Percentiles rank a stretch among this genome's conserved stretches.
Conservation (phyloP, 2,888 invertebrate genomes). For the Eledona agricola region DNA sequence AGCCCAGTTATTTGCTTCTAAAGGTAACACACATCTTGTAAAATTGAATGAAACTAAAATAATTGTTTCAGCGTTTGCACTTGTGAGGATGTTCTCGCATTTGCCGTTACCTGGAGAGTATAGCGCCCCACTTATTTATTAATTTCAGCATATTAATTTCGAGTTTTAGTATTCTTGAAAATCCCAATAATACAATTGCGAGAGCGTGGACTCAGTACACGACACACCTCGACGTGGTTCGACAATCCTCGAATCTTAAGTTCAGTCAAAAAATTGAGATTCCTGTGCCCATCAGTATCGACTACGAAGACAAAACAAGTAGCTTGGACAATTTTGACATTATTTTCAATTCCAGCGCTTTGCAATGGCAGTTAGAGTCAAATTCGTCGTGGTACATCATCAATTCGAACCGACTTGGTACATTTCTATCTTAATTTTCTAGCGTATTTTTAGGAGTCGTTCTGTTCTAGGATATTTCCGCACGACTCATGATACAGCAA, state of each 20-base stretch:
- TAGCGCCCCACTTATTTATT: conserved; percentile 1
- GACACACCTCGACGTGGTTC: not conserved
- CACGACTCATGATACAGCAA: conserved; percentile 67
- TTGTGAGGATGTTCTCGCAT: conserved; percentile 7
- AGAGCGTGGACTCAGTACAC: conserved; percentile 2
- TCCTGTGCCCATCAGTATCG: conserved; percentile 11
- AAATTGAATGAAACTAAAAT: not conserved
- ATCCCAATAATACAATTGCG: not conserved
- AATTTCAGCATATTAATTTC: not conserved
- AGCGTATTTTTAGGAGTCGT: too few relatives aligned
- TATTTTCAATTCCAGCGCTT: conserved; percentile 5
- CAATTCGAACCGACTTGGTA: conserved; percentile 14
- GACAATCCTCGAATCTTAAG: not conserved
- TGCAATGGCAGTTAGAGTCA: too few relatives aligned
- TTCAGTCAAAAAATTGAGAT: too few relatives aligned
- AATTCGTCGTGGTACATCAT: conserved; percentile 17
- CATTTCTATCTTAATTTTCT: too few relatives aligned
- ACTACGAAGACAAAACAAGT: not conserved
- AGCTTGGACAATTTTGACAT: conserved; percentile 7
- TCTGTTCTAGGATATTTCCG: conserved; percentile 67
- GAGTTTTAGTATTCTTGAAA: conserved; percentile 15
- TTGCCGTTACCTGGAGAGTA: conserved; percentile 10
- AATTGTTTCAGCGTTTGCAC: conserved; percentile 8
- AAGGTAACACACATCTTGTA: conserved; percentile 45
- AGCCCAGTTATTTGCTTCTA: too few relatives aligned